Evolutionary conservation across 2,113 vertebrate genomes (phyloP), one percentile per base, ranked within the genome.

Genomic region (Pongo abelii): DNA sequence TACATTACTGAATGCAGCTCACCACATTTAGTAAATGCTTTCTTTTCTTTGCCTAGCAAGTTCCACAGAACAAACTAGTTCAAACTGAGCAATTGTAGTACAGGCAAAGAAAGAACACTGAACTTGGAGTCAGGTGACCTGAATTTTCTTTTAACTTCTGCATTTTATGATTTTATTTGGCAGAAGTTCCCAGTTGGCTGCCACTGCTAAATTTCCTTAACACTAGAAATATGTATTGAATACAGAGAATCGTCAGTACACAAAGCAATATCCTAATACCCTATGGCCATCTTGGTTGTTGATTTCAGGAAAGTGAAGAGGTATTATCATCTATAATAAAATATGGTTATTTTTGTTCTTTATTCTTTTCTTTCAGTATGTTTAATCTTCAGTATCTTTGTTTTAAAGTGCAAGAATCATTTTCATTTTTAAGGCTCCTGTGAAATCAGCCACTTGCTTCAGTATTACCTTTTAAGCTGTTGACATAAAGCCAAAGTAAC

Each of bases 401-500:
- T 69, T 74, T 55, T 94, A 72, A 86, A 93, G 95, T 48, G 38
- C n/a, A 87, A 94, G 32, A 91, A 48, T 6, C 96, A 87, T 89
- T 95, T 79, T 94, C 57, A 46, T 48, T 95, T 97, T 97, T 27
- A 64, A 98, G 81, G 27, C n/a, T 98, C 25, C 97, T 96, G 89
- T 86, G 95, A 98, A 98, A 94, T 91, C 75, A 22, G 55, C 95
- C 97, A 95, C 86, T 96, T 91, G 84, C 79, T 96, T 90, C 86
- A 94, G 14, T 72, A 72, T 67, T 93, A 93, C 50, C 74, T 97
- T 94, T 90, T 89, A 98, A 96, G 97, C 84, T 85, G 46, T 0
- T 98, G 98, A 98, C 84, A 97, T 97, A 98, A 86, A 99, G 64
- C 43, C 77, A 87, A 98, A 98, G 94, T 95, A 98, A 98, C 98